phyloP scores from a whole-genome alignment of 1,140 invertebrate species.

The Brachionus plicatilis region DNA sequence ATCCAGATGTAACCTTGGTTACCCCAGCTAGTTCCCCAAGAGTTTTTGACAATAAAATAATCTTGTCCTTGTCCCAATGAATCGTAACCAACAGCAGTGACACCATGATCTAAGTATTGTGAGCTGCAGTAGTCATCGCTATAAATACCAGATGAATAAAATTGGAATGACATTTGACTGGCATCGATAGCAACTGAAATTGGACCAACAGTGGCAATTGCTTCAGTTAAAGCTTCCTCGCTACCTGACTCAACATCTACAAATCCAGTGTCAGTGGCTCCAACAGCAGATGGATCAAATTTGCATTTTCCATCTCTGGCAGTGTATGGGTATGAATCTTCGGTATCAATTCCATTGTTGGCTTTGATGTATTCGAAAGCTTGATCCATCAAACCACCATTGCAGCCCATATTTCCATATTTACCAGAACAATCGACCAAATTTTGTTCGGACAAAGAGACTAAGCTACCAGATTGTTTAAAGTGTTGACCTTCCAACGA shows the following conservation, averaged over 20 bases:
- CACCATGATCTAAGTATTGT: conserved; percentile 42
- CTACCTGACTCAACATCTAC: conserved; percentile 62
- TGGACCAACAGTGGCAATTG: conserved; percentile 82
- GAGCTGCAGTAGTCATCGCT: conserved; percentile 45
- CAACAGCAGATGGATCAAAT: conserved; percentile 58
- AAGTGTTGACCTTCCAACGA: conserved; percentile 91
- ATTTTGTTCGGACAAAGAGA: conserved; percentile 94
- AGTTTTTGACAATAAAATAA: conserved; percentile 44
- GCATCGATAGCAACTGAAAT: conserved; percentile 83
- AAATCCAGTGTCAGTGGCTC: conserved; percentile 76
- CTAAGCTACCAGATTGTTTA: conserved; percentile 71
- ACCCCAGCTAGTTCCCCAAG: conserved; percentile 40
- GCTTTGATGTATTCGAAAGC: conserved; percentile 55
- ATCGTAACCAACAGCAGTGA: conserved; percentile 43
- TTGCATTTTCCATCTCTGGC: conserved; percentile 25
- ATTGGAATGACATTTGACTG: conserved; percentile 61
- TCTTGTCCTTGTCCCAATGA: conserved; percentile 39
- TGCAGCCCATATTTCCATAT: conserved; percentile 44
- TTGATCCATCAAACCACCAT: conserved; percentile 51
- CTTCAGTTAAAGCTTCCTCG: conserved; percentile 66
- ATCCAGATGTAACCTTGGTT: conserved; percentile 71
- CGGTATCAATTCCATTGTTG: conserved; percentile 55
- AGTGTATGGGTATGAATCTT: conserved; percentile 50
- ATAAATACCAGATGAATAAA: conserved; percentile 43
- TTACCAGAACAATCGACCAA: conserved; percentile 80